phyloP scores from a whole-genome alignment of 2,888 invertebrate species.

The Xestia sexstrigata region DNA sequence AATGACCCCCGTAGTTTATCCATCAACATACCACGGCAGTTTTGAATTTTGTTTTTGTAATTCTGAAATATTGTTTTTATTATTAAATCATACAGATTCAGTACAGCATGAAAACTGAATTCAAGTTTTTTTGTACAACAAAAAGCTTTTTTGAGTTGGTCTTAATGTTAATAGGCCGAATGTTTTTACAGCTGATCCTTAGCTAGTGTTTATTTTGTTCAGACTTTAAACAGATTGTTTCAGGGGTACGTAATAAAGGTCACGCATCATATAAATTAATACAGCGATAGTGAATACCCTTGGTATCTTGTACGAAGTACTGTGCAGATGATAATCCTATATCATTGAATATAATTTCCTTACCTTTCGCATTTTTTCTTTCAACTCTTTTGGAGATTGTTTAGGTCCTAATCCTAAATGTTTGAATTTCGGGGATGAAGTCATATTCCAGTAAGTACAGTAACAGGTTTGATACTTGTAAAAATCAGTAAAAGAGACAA shows the following conservation, averaged over 20 bases:
- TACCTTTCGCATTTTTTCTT: slow-evolving; percentile 87
- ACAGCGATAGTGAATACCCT: neutral
- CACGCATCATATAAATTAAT: neutral
- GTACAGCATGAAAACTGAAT: neutral
- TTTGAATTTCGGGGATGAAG: slow-evolving; percentile 81
- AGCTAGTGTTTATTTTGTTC: neutral
- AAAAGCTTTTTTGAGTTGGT: neutral
- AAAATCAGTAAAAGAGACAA: slow-evolving; percentile 6
- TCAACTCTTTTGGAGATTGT: slow-evolving; percentile 84
- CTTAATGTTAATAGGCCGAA: too few species aligned
- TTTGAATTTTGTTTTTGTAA: slow-evolving; percentile 84
- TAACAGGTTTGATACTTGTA: neutral
- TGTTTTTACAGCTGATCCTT: neutral
- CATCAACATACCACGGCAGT: slow-evolving; percentile 81
- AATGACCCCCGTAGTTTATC: slow-evolving; percentile 80
- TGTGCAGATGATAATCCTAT: too few species aligned
- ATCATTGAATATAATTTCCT: neutral
- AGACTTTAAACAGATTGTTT: neutral
- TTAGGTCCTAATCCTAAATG: slow-evolving; percentile 77
- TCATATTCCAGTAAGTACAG: slow-evolving; percentile 70
- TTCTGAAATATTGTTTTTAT: slow-evolving; percentile 74
- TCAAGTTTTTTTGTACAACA: neutral
- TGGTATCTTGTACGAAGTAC: neutral
- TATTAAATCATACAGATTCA: neutral
- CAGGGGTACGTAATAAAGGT: neutral